Conservation (phyloP, 2,888 invertebrate species). For the Dendrolimus pini region DNA sequence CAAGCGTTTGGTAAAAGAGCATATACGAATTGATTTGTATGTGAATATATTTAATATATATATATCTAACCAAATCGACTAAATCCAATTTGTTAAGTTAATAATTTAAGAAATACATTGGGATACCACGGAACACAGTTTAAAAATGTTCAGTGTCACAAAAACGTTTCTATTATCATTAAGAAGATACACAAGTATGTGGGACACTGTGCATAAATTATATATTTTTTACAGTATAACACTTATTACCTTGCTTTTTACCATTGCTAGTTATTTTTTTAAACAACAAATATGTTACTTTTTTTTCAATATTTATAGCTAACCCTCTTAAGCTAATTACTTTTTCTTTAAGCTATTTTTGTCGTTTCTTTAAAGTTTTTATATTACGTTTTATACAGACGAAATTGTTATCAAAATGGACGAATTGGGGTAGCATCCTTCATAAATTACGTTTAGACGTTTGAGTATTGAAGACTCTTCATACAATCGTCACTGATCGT, state of each 20-base stretch:
- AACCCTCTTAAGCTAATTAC: conserved; percentile 18
- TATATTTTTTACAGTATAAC: background rate
- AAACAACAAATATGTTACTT: conserved; percentile 17
- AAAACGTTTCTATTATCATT: conserved; percentile 13
- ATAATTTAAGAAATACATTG: conserved; percentile 7
- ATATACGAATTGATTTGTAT: no score
- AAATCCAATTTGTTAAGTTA: background rate
- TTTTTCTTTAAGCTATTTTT: conserved; percentile 33
- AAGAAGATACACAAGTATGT: conserved; percentile 67
- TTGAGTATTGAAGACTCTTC: no score
- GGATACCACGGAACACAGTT: conserved; percentile 2
- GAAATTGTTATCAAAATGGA: background rate
- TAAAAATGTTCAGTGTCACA: conserved; percentile 9
- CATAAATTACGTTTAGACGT: no score
- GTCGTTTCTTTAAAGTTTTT: conserved; percentile 23
- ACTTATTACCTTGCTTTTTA: conserved; percentile 46
- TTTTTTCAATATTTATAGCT: conserved; percentile 16
- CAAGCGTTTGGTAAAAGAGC: no score
- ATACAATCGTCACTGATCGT: no score
- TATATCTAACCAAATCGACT: background rate
- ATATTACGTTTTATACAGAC: conserved; percentile 19
- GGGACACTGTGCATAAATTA: conserved; percentile 4
- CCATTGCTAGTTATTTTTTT: conserved; percentile 43
- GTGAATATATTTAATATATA: no score
- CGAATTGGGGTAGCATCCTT: background rate